Evolutionary conservation across 2,797 vertebrate genomes (phyloP).

Genomic region (Arremon aurantiirostris): DNA sequence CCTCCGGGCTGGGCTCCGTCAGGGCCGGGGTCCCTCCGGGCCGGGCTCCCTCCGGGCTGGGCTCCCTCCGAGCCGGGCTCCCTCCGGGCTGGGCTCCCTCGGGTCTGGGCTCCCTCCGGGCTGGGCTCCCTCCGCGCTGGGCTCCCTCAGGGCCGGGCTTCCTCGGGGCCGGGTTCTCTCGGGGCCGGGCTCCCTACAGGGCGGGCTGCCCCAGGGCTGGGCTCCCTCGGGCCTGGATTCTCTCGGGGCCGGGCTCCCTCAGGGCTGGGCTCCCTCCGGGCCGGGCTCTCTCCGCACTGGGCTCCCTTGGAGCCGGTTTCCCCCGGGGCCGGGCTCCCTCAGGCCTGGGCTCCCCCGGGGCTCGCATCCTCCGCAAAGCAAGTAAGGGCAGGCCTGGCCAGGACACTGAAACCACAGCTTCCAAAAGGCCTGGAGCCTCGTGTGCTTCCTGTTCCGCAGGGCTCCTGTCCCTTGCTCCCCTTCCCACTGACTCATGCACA

Average conservation of each 20-base stretch:
- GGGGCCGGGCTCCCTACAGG: no score
- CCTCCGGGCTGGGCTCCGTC: rapidly evolving
- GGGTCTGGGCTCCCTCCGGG: no score
- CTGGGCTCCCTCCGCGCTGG: rapidly evolving
- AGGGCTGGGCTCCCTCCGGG: rapidly evolving
- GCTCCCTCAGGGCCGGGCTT: no score
- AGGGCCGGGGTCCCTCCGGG: rapidly evolving
- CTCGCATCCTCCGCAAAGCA: background rate
- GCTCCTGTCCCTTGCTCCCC: background rate
- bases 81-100: rapidly evolving
- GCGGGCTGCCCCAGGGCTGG: no score
- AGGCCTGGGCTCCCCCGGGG: background rate
- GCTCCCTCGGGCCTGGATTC: rapidly evolving
- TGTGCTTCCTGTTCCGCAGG: background rate
- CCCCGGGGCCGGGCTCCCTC: rapidly evolving
- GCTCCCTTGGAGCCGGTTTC: background rate
- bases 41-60: no score
- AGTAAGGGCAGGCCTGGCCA: background rate
- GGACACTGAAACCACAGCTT: background rate
- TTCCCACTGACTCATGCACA: background rate
- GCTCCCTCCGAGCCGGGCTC: no score
- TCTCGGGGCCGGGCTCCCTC: rapidly evolving
- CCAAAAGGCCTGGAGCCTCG: background rate
- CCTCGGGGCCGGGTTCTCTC: background rate
- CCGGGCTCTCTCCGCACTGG: no score